A percentile compares a stretch with the other conserved stretches of the same genome.
Evolutionary conservation across 2,113 vertebrate species (phyloP).

Genomic region (Microcebus tavaratra): DNA sequence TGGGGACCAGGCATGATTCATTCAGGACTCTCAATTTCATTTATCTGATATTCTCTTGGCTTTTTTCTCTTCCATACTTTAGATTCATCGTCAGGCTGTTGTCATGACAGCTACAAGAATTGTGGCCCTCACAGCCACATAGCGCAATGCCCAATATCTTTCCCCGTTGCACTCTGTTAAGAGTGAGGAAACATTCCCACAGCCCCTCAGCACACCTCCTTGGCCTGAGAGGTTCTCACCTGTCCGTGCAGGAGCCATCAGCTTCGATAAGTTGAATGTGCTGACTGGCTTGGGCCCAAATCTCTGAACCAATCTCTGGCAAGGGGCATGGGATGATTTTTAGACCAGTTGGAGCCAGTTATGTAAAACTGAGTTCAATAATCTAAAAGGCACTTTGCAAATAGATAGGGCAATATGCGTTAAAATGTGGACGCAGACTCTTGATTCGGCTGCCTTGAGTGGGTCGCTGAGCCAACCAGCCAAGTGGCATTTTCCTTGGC

Average conservation of each 20-base stretch:
- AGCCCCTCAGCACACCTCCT: neutral
- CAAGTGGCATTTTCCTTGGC: neutral
- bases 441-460: neutral
- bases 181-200: neutral
- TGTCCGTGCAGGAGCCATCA: neutral
- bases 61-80: neutral
- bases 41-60: neutral
- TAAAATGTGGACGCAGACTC: neutral
- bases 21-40: neutral
- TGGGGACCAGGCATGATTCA: neutral
- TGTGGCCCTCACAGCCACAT: neutral
- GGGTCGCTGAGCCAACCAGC: neutral
- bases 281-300: neutral
- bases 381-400: neutral
- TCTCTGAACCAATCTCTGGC: neutral
- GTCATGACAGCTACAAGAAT: neutral
- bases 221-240: neutral
- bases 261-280: neutral
- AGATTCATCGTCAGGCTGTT: neutral
- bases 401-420: neutral
- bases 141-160: neutral
- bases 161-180: neutral
- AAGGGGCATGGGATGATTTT: neutral
- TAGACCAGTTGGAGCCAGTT: neutral
- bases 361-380: neutral